These are phyloP conservation scores for Acleris literana DNA, from an alignment of 2,888 invertebrate species.

Conservation along the genomic window DNA sequence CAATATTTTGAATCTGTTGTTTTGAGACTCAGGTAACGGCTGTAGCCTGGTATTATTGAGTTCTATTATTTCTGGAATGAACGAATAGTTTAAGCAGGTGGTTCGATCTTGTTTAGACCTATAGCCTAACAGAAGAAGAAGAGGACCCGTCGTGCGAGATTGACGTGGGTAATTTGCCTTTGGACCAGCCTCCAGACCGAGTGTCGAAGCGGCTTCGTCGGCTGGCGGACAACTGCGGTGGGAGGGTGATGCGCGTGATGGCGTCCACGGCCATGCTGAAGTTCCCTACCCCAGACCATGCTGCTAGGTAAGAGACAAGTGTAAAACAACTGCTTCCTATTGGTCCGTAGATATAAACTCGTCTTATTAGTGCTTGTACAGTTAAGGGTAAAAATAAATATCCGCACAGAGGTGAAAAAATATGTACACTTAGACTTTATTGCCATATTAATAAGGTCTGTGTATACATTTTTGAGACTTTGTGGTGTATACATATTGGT, in stretches of 20 bases:
- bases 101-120: conserved; percentile 40
- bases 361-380: too few species aligned
- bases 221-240: conserved; percentile 92
- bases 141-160: conserved; percentile 82
- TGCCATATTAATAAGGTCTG: too few species aligned
- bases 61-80: too few species aligned
- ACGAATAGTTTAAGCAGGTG: too few species aligned
- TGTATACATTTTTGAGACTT: too few species aligned
- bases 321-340: background rate
- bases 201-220: conserved; percentile 86
- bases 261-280: conserved; percentile 86
- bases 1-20: too few species aligned
- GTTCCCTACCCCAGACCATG: conserved; percentile 88
- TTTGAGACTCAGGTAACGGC: too few species aligned
- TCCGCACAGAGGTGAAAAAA: too few species aligned
- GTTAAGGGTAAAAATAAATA: too few species aligned
- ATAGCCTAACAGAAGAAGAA: conserved; percentile 62
- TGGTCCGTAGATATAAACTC: background rate
- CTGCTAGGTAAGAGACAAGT: conserved; percentile 83
- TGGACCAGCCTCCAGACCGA: conserved; percentile 81
- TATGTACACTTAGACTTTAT: too few species aligned
- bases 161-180: conserved; percentile 87
- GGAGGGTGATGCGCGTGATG: conserved; percentile 86
- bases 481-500: too few species aligned
- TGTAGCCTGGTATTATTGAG: too few species aligned